Percentiles rank a stretch among this genome's conserved stretches.
phyloP scores from a whole-genome alignment of 2,888 invertebrate species.

The Drosophila macrospina region DNA sequence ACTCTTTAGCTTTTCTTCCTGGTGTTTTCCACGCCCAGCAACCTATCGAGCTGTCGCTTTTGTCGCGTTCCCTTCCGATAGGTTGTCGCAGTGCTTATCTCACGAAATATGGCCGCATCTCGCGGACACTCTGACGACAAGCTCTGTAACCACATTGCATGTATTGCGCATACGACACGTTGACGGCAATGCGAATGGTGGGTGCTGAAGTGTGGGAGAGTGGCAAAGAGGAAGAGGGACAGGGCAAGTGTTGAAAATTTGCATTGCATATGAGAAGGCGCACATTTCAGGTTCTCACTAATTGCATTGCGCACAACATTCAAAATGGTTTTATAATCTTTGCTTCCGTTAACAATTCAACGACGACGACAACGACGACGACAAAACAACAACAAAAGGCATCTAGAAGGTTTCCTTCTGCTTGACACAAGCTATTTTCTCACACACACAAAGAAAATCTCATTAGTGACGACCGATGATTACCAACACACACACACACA shows the following conservation, averaged over 20 bases:
- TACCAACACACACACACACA: slow-evolving; percentile 35
- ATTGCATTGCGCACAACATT: slow-evolving; percentile 71
- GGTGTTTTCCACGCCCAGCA: background rate
- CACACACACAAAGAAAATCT: slow-evolving; percentile 50
- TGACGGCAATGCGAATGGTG: slow-evolving; percentile 14
- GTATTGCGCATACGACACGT: slow-evolving; percentile 25
- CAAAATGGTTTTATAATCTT: slow-evolving; percentile 75
- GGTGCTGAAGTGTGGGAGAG: too few species aligned
- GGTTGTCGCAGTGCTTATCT: background rate
- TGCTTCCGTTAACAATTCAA: slow-evolving; percentile 70
- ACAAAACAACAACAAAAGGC: slow-evolving; percentile 1
- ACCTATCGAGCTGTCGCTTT: slow-evolving; percentile 1
- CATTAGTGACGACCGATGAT: slow-evolving; percentile 63
- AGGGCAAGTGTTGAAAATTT: slow-evolving; percentile 26
- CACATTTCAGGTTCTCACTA: slow-evolving; percentile 43
- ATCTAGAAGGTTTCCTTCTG: slow-evolving; percentile 23
- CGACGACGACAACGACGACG: slow-evolving; percentile 14
- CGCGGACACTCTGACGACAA: slow-evolving; percentile 10
- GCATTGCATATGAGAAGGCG: slow-evolving; percentile 32
- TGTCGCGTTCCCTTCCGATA: slow-evolving; percentile 5
- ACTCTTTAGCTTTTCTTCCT: background rate
- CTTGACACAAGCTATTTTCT: slow-evolving; percentile 37
- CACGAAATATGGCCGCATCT: slow-evolving; percentile 1
- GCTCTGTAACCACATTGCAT: background rate
- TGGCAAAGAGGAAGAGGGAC: background rate